These are phyloP conservation scores for Hyles vespertilio DNA, from an alignment of 1,140 invertebrate species.

Conservation along the genomic window DNA sequence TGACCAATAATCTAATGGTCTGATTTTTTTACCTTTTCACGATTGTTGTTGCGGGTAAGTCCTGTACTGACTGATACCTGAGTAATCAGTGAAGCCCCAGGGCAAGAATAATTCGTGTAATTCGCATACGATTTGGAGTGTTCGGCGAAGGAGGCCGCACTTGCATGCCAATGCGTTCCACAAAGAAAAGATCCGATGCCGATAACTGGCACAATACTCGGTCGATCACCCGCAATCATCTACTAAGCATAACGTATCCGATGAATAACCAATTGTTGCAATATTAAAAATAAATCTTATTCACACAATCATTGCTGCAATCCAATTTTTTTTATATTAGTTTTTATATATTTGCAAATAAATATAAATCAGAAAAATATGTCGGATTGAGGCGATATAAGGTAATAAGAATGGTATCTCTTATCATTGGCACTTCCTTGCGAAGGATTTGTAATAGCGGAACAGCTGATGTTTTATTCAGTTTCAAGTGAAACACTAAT, in stretches of 20 bases:
- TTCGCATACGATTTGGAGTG: conserved; percentile 57
- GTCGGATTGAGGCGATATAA: too few species aligned
- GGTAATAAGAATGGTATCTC: too few species aligned
- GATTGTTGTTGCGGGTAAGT: too few species aligned
- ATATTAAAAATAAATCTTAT: too few species aligned
- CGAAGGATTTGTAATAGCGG: too few species aligned
- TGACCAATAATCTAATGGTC: too few species aligned
- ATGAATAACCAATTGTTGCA: not conserved
- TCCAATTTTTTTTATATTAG: too few species aligned
- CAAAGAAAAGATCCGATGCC: conserved; percentile 65
- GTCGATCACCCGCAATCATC: conserved; percentile 46
- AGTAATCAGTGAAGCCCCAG: conserved; percentile 54
- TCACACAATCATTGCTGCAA: too few species aligned
- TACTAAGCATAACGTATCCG: not conserved
- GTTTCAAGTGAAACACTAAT: conserved; percentile 2
- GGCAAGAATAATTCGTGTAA: conserved; percentile 50
- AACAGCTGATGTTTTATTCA: not conserved
- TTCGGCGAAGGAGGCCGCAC: conserved; percentile 46
- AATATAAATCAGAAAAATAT: too few species aligned
- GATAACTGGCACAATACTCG: conserved; percentile 55
- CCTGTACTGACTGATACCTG: conserved; percentile 12
- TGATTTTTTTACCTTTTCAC: too few species aligned
- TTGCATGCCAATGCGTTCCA: conserved; percentile 57
- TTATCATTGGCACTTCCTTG: too few species aligned
- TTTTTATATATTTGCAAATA: too few species aligned